phyloP scores from a whole-genome alignment of 2,113 vertebrate genomes.

The Phylloscopus whistleri region DNA sequence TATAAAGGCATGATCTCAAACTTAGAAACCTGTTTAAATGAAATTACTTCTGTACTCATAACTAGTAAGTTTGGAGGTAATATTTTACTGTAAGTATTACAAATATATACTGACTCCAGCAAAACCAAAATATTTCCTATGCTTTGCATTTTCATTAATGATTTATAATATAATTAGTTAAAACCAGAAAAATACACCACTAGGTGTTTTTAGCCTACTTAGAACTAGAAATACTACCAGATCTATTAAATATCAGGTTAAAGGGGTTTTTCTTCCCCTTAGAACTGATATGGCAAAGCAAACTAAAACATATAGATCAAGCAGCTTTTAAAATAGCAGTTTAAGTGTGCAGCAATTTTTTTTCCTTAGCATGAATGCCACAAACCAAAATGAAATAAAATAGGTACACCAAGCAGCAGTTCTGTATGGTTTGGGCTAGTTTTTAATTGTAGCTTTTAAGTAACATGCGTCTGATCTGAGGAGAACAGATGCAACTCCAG shows the following conservation, averaged over 20 bases:
- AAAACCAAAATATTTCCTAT: neutral
- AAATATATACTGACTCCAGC: neutral
- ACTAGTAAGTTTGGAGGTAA: neutral
- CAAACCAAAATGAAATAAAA: neutral
- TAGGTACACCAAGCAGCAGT: neutral
- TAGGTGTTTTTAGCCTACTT: neutral
- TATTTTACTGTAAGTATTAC: neutral
- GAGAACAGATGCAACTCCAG: neutral
- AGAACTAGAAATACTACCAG: neutral
- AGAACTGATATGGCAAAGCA: neutral
- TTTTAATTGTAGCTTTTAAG: neutral
- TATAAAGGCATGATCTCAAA: neutral
- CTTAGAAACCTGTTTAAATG: neutral
- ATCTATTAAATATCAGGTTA: neutral
- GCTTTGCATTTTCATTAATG: neutral
- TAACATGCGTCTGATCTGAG: neutral
- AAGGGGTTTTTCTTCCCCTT: neutral
- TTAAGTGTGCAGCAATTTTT: neutral
- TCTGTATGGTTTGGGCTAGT: neutral
- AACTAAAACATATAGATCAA: neutral
- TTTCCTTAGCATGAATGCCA: neutral
- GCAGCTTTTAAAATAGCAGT: neutral
- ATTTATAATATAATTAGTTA: neutral
- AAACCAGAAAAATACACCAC: neutral
- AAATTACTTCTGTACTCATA: neutral